Base-by-base conservation (phyloP, 2,888 invertebrate genomes). In the Prostheceraeus crozeri region DNA sequence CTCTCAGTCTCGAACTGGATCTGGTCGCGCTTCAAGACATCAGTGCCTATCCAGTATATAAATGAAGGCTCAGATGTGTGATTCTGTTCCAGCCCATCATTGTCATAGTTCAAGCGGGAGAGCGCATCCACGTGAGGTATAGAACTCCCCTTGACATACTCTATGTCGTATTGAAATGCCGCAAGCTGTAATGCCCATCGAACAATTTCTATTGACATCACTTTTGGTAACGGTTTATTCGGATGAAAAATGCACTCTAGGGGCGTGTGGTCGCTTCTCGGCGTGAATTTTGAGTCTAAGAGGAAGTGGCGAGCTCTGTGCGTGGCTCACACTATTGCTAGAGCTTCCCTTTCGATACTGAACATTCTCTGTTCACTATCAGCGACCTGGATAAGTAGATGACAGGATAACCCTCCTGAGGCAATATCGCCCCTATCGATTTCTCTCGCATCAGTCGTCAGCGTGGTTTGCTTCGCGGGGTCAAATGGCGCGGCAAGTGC, bases 101-200 rank as follows among this genome's bases (percentile, higher is more conserved):
- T 6, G 52, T 51, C 23, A 51, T n/a, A 51, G 6, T 51, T 14
- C 31, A 51, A 28, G n/a, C 52, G 27, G 28, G 57, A 57, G 25
- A 57, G 25, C 11, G 57, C 57, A 58, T 57, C 57, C 27, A 57
- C 60, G 57, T 58, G 59, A 55, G 57, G 59, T 2, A 59, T 60
- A 58, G n/a, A 14, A 6, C 27, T 40, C 21, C 56, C 56, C 27
- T 56, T 56, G 19, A 56, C 27, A 27, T 56, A 56, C 56, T 57
- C 19, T 3, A 54, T 56, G 57, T 56, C 56, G 10, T 55, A 56
- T 21, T 56, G 21, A 54, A 56, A 56, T 8, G 53, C 16, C 46
- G 28, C 14, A 21, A 57, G 56, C 10, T 56, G 35, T 33, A 53
- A 14, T 14, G 54, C 54, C 54, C 54, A 53, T 46, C 54, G 54